Percentiles rank a stretch among this genome's conserved stretches.
phyloP scores from a whole-genome alignment of 1,140 invertebrate species.

The Andrena cerasifolii region DNA sequence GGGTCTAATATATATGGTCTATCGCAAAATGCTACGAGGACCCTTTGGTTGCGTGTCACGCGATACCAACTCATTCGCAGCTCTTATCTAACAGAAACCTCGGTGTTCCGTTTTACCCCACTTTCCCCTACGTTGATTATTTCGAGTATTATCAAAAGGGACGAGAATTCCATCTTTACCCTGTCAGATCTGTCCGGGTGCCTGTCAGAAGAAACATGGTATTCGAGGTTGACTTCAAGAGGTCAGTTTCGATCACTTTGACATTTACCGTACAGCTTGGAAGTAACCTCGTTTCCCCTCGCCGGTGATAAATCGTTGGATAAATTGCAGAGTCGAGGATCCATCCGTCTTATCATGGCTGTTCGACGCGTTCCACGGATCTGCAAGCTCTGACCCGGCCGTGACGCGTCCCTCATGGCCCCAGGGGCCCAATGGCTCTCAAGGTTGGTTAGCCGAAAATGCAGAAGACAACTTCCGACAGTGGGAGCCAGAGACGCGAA shows the following conservation, averaged over 20 bases:
- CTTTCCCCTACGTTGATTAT: too few species aligned
- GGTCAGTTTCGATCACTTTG: not conserved
- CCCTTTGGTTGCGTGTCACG: too few species aligned
- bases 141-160: not conserved
- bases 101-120: too few species aligned
- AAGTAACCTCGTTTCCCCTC: conserved; percentile 10
- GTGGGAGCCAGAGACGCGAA: not conserved
- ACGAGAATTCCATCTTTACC: not conserved
- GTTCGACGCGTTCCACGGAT: not conserved
- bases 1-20: too few species aligned
- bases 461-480: conserved; percentile 24
- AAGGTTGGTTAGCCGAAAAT: conserved; percentile 22
- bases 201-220: not conserved
- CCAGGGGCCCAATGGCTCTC: not conserved
- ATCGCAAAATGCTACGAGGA: too few species aligned
- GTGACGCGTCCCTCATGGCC: conserved; percentile 17
- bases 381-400: not conserved
- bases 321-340: conserved; percentile 11
- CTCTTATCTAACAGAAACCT: too few species aligned
- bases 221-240: conserved; percentile 39
- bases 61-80: too few species aligned
- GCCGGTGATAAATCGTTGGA: not conserved
- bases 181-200: not conserved
- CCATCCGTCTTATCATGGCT: not conserved
- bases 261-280: not conserved